Base-by-base conservation (phyloP, 2,113 vertebrate genomes). In the Gadus chalcogrammus region DNA sequence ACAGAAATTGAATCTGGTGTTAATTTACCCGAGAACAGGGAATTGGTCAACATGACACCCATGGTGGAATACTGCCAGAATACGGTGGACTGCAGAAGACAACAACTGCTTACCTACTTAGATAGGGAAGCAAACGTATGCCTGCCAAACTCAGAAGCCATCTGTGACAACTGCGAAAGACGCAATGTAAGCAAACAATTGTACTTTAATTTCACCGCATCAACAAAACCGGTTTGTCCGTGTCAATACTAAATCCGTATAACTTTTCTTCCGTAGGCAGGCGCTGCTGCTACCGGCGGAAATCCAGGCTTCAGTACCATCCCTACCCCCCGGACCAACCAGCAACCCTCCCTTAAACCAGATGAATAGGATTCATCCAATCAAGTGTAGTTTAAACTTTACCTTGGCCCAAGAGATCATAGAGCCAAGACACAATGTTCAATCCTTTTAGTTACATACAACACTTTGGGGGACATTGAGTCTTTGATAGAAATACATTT, bases 51-150 rank as follows among this genome's bases (percentile, higher is more conserved):
- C 88, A 90, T 99, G 15, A 94, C 95, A 78, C 97, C 93, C 76
- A 99, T 99, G 97, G 96, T 98, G 17, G 96, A 99, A 79, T 99
- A 96, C 91, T 98, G 97, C 1, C 97, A 99, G 87, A 98, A 99
- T 0, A 72, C 96, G 16, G 78, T 94, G 0, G 97, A 99, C 38
- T 99, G 97, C 86, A 91, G 97, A 56, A 91, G 97, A 9, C 92
- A 95, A 20, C 96, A 99, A 86, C 91, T 99, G 60, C 88, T 99
- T 0, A 93, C 95, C 1, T 99, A 99, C 82, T 99, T 99, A 0
- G 97, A 96, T 12, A 96, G 99, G 80, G 96, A 95, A 72, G 88
- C 88, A 55, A 84, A 67, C 69, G 99, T 96, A 87, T 99, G 97
- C 81, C 97, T 95, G 67, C 92, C 96, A 0, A 86, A 96, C 70